phyloP scores from a whole-genome alignment of 2,797 vertebrate genomes.

The Dermochelys coriacea region DNA sequence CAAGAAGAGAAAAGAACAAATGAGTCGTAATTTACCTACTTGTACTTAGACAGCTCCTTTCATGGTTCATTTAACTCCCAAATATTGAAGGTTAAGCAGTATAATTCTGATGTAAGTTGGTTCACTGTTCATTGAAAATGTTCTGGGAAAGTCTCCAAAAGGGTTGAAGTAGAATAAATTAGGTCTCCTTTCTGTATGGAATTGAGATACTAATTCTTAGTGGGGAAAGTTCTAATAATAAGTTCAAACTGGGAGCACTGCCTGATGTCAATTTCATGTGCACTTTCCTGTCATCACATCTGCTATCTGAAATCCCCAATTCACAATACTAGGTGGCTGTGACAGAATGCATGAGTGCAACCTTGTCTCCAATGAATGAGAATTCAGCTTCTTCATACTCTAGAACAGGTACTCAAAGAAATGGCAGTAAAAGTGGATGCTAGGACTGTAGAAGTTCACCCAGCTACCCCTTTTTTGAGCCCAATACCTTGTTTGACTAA shows the following conservation, averaged over 20 bases:
- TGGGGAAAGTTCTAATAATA: neutral
- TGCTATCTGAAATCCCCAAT: neutral
- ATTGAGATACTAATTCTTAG: neutral
- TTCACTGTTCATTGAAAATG: neutral
- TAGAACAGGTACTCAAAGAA: neutral
- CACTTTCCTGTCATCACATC: neutral
- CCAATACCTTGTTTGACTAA: neutral
- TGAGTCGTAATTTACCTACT: neutral
- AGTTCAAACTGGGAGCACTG: accelerated
- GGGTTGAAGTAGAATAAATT: neutral
- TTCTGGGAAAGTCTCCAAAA: neutral
- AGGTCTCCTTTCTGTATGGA: neutral
- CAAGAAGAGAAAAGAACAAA: neutral
- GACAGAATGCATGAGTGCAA: neutral
- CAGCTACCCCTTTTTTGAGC: neutral
- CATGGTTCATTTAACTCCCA: neutral
- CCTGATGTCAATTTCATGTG: neutral
- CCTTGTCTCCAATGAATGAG: neutral
- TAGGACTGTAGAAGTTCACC: neutral
- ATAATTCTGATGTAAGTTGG: neutral
- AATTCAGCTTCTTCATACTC: neutral
- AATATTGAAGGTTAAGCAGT: neutral
- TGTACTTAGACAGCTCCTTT: neutral
- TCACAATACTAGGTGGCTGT: neutral
- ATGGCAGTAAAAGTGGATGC: neutral